Evolutionary conservation across 2,113 vertebrate species (phyloP).

Genomic region (Nymphicus hollandicus): DNA sequence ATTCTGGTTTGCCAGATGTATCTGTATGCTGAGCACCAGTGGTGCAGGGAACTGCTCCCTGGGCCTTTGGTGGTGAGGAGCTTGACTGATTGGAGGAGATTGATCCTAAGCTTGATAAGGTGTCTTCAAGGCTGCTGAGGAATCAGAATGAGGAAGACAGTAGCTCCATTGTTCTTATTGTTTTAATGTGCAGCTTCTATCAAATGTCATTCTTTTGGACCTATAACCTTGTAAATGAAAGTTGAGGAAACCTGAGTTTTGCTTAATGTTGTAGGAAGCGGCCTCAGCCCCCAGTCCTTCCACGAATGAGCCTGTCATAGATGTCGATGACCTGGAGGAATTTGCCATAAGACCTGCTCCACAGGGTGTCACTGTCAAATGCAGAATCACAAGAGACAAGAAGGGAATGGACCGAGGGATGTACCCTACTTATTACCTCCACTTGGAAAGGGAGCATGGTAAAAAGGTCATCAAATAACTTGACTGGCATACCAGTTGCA

Average conservation of each 20-base stretch:
- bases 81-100: background rate
- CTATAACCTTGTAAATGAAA: background rate
- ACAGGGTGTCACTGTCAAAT: slow-evolving; percentile 93
- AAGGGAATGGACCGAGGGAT: slow-evolving; percentile 99
- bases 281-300: slow-evolving; percentile 91
- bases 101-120: background rate
- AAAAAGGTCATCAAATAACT: slow-evolving; percentile 88
- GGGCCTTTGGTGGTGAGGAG: background rate
- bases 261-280: slow-evolving; percentile 78
- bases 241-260: background rate
- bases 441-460: slow-evolving; percentile 95
- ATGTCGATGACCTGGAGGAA: slow-evolving; percentile 94
- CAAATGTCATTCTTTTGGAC: background rate
- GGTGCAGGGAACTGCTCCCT: background rate
- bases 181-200: background rate
- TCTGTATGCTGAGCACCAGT: background rate
- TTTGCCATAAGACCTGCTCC: slow-evolving; percentile 91
- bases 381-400: slow-evolving; percentile 97
- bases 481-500: slow-evolving; percentile 60
- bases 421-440: slow-evolving; percentile 99
- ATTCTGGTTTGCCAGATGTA: background rate
- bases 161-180: background rate
- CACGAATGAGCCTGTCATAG: slow-evolving; percentile 82
- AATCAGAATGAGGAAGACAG: background rate
- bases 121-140: background rate